These are phyloP conservation scores for Catocala sponsa DNA, from an alignment of 2,888 invertebrate species.

Conservation along the genomic window DNA sequence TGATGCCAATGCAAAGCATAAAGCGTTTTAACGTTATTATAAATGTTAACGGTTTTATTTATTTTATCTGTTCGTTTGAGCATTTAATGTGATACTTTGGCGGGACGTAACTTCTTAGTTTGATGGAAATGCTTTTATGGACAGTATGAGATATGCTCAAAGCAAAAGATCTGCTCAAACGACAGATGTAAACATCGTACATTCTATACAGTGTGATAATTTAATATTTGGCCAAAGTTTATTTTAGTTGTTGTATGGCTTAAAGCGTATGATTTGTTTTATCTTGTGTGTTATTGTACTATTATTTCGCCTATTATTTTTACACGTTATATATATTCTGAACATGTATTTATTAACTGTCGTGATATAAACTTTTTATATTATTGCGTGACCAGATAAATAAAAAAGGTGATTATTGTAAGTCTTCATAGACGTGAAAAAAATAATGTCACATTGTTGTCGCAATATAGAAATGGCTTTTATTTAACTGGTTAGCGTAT, in stretches of 20 bases:
- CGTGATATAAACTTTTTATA: slow-evolving; percentile 26
- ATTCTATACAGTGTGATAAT: slow-evolving; percentile 71
- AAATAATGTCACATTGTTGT: too few relatives aligned
- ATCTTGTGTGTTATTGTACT: slow-evolving; percentile 29
- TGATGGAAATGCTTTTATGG: slow-evolving; percentile 11
- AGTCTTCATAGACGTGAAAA: too few relatives aligned
- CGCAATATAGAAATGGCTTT: too few relatives aligned
- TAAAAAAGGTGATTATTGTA: neutral
- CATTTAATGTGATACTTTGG: slow-evolving; percentile 29
- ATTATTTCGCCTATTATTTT: slow-evolving; percentile 26
- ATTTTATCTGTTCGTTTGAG: slow-evolving; percentile 39
- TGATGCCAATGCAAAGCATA: slow-evolving; percentile 44
- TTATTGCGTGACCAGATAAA: neutral
- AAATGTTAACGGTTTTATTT: slow-evolving; percentile 37
- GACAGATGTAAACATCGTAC: slow-evolving; percentile 39
- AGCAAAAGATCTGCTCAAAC: slow-evolving; percentile 41
- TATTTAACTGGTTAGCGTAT: slow-evolving; percentile 3
- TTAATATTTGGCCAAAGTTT: slow-evolving; percentile 78
- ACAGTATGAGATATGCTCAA: slow-evolving; percentile 34
- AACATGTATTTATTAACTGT: slow-evolving; percentile 33
- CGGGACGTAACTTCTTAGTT: slow-evolving; percentile 20
- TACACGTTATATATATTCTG: slow-evolving; percentile 16
- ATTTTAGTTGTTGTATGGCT: slow-evolving; percentile 72
- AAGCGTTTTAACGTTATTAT: slow-evolving; percentile 12
- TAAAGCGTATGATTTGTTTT: slow-evolving; percentile 60